Percentiles rank a stretch among this genome's conserved stretches.
These are phyloP conservation scores for Tinamus guttatus DNA, from an alignment of 2,113 vertebrate genomes.

Conservation along the genomic window DNA sequence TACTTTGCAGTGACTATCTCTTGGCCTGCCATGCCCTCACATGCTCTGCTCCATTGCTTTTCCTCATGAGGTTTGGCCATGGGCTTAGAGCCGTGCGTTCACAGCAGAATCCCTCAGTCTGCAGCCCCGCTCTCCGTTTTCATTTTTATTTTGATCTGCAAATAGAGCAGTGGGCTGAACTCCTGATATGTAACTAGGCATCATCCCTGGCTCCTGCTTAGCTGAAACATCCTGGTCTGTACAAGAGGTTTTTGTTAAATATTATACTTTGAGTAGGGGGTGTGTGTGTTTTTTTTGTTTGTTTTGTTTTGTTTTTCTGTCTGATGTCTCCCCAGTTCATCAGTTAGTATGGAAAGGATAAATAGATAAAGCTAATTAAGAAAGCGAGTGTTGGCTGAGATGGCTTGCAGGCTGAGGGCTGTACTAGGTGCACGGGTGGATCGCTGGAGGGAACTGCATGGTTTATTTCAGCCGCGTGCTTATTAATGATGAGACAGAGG, in stretches of 20 bases:
- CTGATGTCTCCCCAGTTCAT: neutral
- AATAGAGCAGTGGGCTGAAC: neutral
- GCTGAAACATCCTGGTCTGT: neutral
- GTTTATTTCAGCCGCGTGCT: neutral
- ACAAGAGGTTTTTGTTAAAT: neutral
- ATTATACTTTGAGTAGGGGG: neutral
- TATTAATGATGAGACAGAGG: neutral
- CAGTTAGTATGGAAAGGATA: neutral
- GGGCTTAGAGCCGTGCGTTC: neutral
- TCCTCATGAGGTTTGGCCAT: neutral
- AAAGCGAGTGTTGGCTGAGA: neutral
- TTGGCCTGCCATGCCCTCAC: neutral
- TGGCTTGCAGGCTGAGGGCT: neutral
- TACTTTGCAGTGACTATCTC: neutral
- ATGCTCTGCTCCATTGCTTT: neutral
- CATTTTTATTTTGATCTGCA: neutral
- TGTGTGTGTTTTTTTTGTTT: too few species aligned
- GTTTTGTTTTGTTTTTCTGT: neutral
- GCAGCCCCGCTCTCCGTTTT: neutral
- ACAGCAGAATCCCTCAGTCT: neutral
- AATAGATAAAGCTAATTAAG: neutral
- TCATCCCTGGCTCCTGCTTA: neutral
- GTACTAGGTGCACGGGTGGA: neutral
- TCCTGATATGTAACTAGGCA: neutral
- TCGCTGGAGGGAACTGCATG: neutral